phyloP scores from a whole-genome alignment of 2,888 invertebrate species.

The Eupithecia dodoneata region DNA sequence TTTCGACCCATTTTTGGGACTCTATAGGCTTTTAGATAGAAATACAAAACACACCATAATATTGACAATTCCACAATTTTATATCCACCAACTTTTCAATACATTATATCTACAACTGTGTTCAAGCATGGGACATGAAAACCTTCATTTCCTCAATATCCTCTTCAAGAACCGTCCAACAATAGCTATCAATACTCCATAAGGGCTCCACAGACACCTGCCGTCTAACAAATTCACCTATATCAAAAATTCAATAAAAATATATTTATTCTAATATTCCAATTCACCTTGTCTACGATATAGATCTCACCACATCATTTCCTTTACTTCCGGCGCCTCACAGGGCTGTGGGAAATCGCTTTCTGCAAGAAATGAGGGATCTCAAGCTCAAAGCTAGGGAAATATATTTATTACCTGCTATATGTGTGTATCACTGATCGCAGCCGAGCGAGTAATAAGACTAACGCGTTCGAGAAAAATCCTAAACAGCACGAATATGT shows the following conservation, averaged over 20 bases:
- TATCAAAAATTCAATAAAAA: slow-evolving; percentile 7
- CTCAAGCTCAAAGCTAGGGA: neutral
- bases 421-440: neutral
- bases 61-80: neutral
- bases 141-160: neutral
- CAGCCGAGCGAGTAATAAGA: neutral
- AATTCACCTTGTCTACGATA: neutral
- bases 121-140: neutral
- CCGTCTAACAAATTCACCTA: neutral
- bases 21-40: neutral
- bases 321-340: neutral
- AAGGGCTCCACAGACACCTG: neutral
- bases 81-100: neutral
- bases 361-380: neutral
- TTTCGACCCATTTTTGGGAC: neutral
- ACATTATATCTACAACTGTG: neutral
- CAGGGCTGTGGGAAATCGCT: neutral
- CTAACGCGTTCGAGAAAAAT: neutral
- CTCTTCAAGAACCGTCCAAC: neutral
- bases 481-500: neutral
- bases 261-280: slow-evolving; percentile 1
- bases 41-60: neutral
- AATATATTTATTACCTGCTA: slow-evolving; percentile 1
- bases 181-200: neutral
- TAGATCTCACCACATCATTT: slow-evolving; percentile 10